A percentile compares a stretch with the other conserved stretches of the same genome.
These are phyloP conservation scores for Palythoa heliodiscus DNA, from an alignment of 92 coral and sea anemone species.

Conservation along the genomic window DNA sequence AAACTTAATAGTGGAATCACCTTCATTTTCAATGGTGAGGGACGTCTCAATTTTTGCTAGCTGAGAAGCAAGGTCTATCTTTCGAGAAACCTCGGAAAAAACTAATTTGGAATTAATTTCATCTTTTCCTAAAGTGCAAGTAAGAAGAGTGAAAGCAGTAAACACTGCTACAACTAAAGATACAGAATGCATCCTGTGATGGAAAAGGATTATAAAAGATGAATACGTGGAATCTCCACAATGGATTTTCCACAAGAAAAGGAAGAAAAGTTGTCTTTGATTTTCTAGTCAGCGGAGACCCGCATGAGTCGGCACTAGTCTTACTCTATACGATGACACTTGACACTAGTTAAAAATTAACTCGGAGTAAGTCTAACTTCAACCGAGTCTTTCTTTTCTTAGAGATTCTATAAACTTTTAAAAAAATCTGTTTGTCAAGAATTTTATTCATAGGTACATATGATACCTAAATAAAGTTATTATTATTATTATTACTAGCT, in stretches of 20 bases:
- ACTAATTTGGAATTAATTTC: slow-evolving; percentile 73
- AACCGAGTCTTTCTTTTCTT: too few species aligned
- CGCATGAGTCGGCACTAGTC: slow-evolving; percentile 42
- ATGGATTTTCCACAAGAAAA: slow-evolving; percentile 71
- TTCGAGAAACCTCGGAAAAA: slow-evolving; percentile 86
- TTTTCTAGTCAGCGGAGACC: slow-evolving; percentile 27
- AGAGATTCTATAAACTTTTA: too few species aligned
- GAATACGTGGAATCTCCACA: slow-evolving; percentile 94
- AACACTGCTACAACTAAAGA: slow-evolving; percentile 63
- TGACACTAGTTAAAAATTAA: too few species aligned
- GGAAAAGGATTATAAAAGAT: slow-evolving; percentile 83
- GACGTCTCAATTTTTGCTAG: slow-evolving; percentile 81
- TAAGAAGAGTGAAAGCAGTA: slow-evolving; percentile 69
- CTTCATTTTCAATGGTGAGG: slow-evolving; percentile 86
- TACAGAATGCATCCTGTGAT: slow-evolving; percentile 88
- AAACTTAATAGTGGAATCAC: slow-evolving; percentile 67
- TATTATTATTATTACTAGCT: too few species aligned
- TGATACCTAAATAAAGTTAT: too few species aligned
- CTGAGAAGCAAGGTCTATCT: slow-evolving; percentile 94
- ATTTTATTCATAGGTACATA: too few species aligned
- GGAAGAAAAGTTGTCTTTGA: slow-evolving; percentile 59
- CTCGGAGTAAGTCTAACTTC: too few species aligned
- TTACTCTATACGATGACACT: neutral
- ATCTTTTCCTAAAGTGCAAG: slow-evolving; percentile 65
- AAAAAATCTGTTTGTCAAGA: too few species aligned